Evolutionary conservation across 2,113 vertebrate genomes (phyloP), one percentile per base, ranked within the genome.

Genomic region (Dromas ardeola): DNA sequence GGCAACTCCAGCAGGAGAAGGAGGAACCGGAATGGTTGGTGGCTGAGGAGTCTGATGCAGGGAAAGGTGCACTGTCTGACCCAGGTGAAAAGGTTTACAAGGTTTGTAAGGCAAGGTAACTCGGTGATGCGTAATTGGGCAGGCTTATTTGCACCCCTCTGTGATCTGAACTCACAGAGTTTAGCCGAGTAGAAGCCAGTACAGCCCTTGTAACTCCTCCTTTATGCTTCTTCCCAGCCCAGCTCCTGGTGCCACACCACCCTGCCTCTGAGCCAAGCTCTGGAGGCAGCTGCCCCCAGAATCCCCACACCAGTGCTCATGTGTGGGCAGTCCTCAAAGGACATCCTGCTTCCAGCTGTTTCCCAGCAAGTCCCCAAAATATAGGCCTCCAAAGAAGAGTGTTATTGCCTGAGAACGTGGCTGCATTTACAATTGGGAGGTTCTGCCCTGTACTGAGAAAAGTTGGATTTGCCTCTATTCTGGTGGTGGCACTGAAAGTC

Each of bases 1-100:
- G 61, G 38, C 67, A 79, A 66, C 23, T 76, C 34, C 22, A 23
- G 55, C 17, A 56, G 47, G 18, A 47, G 49, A 76, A 45, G 12
- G 12, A 9, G 30, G 38, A 86, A 38, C 25, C 13, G 8, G 21
- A 53, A 38, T 0, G 0, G 49, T 21, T 2, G 1, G 59, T 29
- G 38, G 47, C 47, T 62, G 47, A 71, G 50, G 2, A 34, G 10
- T 13, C 45, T n/a, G 34, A 30, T 25, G 20, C 56, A 58, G 23
- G 27, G 55, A 21, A 55, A 56, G 32, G 22, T 0, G 2, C 8
- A 4, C 26, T 11, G 13, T 3, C 42, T 19, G 38, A 25, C 36
- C 32, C 34, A 30, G 62, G 26, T 8, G 16, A 38, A 38, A 55
- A 55, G 16, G 43, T 30, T 71, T 22, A 18, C 7, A 22, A 18